A percentile compares a stretch with the other conserved stretches of the same genome.
Conservation (phyloP, 2,113 vertebrate genomes). For the Arvicanthis niloticus region DNA sequence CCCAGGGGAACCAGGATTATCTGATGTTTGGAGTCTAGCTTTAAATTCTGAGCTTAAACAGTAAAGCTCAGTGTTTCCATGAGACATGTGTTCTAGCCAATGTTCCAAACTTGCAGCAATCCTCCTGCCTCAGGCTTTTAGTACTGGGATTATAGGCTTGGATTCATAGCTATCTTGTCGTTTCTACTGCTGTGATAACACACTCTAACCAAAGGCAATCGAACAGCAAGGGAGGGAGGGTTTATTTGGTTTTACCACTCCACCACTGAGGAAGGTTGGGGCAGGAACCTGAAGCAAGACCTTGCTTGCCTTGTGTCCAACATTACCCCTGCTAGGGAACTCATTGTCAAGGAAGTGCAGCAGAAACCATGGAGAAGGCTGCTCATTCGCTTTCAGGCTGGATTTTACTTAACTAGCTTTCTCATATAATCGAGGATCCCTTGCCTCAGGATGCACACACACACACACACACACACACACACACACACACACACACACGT, state of each 20-base stretch:
- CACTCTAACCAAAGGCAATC: neutral
- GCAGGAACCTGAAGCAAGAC: no score
- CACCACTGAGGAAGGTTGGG: no score
- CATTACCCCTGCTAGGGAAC: neutral
- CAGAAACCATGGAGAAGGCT: no score
- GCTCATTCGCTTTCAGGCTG: neutral
- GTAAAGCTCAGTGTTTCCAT: neutral
- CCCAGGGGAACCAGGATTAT: neutral
- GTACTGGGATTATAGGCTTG: neutral
- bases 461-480: no score
- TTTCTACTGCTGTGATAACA: neutral
- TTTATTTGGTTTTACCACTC: neutral
- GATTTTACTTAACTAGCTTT: neutral
- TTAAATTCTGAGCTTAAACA: conserved; percentile 48
- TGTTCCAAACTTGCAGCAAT: neutral
- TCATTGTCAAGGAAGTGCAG: neutral
- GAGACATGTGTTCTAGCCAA: neutral
- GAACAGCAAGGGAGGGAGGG: no score
- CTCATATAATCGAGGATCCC: neutral
- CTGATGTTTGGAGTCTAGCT: conserved; percentile 18
- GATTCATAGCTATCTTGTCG: no score
- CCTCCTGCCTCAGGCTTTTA: neutral
- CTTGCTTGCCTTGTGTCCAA: neutral
- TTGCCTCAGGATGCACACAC: neutral
- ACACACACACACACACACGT: no score